Percentiles rank a stretch among this genome's conserved stretches.
phyloP scores from a whole-genome alignment of 2,888 invertebrate genomes.

The Lasioglossum lativentre region DNA sequence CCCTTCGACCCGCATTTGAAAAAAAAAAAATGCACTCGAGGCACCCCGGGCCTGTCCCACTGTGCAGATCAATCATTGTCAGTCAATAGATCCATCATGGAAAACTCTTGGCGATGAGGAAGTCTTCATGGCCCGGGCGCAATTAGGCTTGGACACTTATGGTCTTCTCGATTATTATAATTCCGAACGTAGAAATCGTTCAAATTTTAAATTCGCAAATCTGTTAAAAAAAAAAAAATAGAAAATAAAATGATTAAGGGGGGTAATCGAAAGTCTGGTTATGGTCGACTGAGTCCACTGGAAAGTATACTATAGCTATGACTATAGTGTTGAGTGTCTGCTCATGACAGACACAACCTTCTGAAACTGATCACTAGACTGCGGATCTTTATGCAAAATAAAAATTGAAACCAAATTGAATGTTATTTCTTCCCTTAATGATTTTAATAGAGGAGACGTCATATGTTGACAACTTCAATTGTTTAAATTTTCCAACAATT shows the following conservation, averaged over 20 bases:
- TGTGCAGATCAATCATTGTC: conserved; percentile 69
- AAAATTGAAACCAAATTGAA: no score
- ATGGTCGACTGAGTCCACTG: neutral
- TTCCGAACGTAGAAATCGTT: neutral
- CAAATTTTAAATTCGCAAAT: neutral
- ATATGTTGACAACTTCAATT: no score
- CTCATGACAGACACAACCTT: neutral
- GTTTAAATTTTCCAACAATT: no score
- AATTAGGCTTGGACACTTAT: conserved; percentile 17
- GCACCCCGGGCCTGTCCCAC: conserved; percentile 35
- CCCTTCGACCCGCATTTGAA: conserved; percentile 35
- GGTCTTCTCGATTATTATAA: neutral
- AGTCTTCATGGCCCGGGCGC: conserved; percentile 26
- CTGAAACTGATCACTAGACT: neutral
- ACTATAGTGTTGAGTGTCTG: neutral
- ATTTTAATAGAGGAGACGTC: no score
- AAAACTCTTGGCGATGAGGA: conserved; percentile 49
- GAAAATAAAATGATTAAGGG: neutral
- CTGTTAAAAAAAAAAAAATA: neutral
- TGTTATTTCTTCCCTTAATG: no score
- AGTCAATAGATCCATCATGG: conserved; percentile 59
- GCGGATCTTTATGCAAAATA: no score
- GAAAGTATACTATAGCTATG: neutral
- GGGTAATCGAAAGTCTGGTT: neutral
- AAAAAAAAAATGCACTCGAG: conserved; percentile 35